phyloP scores from a whole-genome alignment of 2,888 invertebrate genomes.

The Agrotis puta region DNA sequence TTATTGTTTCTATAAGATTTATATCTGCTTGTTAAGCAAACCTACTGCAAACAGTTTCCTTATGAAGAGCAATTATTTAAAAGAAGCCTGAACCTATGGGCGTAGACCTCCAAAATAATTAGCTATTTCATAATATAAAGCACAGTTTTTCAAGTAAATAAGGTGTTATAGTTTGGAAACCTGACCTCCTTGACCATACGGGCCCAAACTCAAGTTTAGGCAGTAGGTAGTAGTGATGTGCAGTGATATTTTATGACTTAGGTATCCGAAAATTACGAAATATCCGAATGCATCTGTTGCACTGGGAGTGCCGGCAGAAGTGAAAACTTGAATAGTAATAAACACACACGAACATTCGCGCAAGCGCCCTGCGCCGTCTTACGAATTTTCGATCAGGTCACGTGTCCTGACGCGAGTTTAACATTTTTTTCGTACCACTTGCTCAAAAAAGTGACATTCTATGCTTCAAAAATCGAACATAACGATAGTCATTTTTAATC shows the following conservation, averaged over 20 bases:
- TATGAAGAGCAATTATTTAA: constrained; percentile 12
- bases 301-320: no score
- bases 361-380: no score
- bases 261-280: constrained; percentile 24
- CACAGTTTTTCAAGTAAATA: neutral
- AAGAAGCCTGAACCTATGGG: neutral
- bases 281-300: neutral
- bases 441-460: no score
- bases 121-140: neutral
- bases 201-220: constrained; percentile 6
- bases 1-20: neutral
- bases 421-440: no score
- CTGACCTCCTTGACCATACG: constrained; percentile 25
- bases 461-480: no score
- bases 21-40: neutral
- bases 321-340: no score
- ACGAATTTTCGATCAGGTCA: no score
- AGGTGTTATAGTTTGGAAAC: constrained; percentile 30
- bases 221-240: constrained; percentile 32
- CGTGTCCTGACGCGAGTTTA: no score
- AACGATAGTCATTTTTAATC: no score
- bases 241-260: neutral
- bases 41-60: neutral
- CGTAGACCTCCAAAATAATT: constrained; percentile 16
- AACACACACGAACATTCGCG: no score